Conservation (phyloP, 2,113 vertebrate species). For the Verasper variegatus region DNA sequence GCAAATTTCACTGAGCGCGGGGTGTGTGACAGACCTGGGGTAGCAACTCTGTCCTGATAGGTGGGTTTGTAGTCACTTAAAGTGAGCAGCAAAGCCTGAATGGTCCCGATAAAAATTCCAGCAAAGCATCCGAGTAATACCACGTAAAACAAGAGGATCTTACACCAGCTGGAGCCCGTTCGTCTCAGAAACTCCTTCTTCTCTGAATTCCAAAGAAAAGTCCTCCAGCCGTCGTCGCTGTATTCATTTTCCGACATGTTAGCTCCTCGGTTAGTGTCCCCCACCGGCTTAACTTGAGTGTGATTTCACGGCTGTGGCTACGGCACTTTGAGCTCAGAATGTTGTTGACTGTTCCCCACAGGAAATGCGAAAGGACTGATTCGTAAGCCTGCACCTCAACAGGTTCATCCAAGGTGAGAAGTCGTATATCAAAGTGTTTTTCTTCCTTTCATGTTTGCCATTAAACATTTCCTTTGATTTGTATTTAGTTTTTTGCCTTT, state of each 20-base stretch:
- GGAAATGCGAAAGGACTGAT: constrained; percentile 77
- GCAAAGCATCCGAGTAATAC: constrained; percentile 98
- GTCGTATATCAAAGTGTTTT: too few species aligned
- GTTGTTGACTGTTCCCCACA: constrained; percentile 56
- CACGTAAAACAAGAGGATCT: constrained; percentile 96
- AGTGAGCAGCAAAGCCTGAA: constrained; percentile 96
- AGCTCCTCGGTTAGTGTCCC: constrained; percentile 49
- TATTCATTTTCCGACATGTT: constrained; percentile 90
- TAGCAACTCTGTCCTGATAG: constrained; percentile 97
- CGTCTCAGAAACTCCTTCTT: constrained; percentile 91
- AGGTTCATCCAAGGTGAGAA: too few species aligned
- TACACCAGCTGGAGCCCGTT: constrained; percentile 92
- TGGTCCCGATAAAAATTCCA: constrained; percentile 97
- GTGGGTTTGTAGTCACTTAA: constrained; percentile 93
- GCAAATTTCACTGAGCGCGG: constrained; percentile 84
- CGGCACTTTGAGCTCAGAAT: constrained; percentile 1
- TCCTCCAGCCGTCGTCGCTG: constrained; percentile 88
- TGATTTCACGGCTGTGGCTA: not conserved
- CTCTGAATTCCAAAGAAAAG: constrained; percentile 92
- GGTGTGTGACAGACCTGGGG: constrained; percentile 86
- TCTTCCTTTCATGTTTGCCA: too few species aligned
- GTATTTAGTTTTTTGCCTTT: too few species aligned
- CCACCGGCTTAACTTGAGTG: not conserved
- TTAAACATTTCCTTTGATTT: too few species aligned
- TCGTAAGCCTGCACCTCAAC: constrained; percentile 36